Conservation (phyloP, 2,113 vertebrate species). For the Ceuthmochares aereus region DNA sequence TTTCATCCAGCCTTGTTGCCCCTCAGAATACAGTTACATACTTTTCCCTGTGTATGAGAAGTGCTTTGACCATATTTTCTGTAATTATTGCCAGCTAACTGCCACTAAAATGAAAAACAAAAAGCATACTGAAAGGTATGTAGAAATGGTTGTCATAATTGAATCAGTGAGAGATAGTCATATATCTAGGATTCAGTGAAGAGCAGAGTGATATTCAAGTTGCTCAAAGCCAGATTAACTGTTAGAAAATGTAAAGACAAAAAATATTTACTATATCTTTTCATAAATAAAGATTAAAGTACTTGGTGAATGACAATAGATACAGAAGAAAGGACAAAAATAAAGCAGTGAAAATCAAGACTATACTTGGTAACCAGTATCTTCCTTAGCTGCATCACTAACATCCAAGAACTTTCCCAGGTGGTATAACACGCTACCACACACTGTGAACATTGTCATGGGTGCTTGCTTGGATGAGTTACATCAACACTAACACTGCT, state of each 20-base stretch:
- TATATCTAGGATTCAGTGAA: not conserved
- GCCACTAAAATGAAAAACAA: not conserved
- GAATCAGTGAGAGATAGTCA: not conserved
- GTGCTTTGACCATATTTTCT: not conserved
- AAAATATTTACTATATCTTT: not conserved
- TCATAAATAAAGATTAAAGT: not conserved
- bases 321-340: not conserved
- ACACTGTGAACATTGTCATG: not conserved
- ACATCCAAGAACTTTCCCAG: not conserved
- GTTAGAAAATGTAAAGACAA: not conserved
- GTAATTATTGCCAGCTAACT: not conserved
- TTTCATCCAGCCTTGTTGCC: not conserved
- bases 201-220: not conserved
- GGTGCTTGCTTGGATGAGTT: not conserved
- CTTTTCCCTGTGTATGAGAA: not conserved
- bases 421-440: not conserved
- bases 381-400: not conserved
- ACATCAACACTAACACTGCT: not conserved
- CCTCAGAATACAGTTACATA: not conserved
- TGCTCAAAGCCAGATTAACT: not conserved
- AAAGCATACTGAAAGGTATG: not conserved
- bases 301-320: not conserved
- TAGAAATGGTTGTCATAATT: not conserved
- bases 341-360: not conserved
- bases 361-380: not conserved